These are phyloP conservation scores for Ophion slaviceki DNA, from an alignment of 2,888 invertebrate genomes.

Conservation along the genomic window DNA sequence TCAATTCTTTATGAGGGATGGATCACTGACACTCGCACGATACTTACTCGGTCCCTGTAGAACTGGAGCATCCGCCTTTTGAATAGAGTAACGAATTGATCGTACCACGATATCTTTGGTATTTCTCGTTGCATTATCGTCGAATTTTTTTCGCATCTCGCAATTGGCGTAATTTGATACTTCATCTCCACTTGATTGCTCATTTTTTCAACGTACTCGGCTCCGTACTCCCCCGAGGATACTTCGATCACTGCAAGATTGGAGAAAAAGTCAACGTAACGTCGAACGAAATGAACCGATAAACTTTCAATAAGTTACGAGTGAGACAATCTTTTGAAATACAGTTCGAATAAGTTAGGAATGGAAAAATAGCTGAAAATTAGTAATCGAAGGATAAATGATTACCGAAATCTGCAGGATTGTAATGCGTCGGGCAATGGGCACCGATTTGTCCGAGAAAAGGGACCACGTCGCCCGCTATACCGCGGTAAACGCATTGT, in stretches of 20 bases:
- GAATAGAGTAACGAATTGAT: constrained; percentile 89
- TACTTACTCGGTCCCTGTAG: constrained; percentile 89
- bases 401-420: constrained; percentile 98
- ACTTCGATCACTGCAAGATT: constrained; percentile 89
- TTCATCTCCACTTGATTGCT: constrained; percentile 86
- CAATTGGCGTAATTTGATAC: constrained; percentile 73
- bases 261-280: constrained; percentile 14
- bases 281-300: constrained; percentile 46
- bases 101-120: constrained; percentile 86
- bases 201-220: constrained; percentile 88
- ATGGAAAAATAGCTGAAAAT: background rate
- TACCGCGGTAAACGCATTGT: constrained; percentile 95
- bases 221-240: constrained; percentile 91
- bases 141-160: constrained; percentile 58
- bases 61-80: constrained; percentile 90
- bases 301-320: no score
- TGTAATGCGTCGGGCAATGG: constrained; percentile 95
- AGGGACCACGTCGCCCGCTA: constrained; percentile 91
- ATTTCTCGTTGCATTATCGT: constrained; percentile 84
- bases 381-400: constrained; percentile 60
- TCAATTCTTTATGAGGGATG: no score
- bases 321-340: constrained; percentile 12
- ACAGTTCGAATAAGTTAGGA: background rate
- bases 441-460: constrained; percentile 91
- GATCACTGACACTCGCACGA: background rate